phyloP scores from a whole-genome alignment of 2,888 invertebrate species.

The Drosophila niveifrons region DNA sequence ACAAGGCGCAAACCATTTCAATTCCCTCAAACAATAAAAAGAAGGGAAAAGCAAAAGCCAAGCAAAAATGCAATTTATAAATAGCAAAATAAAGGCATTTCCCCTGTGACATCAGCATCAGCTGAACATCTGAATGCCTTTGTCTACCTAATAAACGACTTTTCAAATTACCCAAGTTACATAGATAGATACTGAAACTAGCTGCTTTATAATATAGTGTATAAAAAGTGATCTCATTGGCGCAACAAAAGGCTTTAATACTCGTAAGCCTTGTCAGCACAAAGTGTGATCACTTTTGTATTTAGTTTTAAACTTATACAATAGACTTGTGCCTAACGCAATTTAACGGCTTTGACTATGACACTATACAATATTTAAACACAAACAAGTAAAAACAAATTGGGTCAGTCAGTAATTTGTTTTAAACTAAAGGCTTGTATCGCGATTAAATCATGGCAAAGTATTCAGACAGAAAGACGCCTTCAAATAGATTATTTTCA shows the following conservation, averaged over 20 bases:
- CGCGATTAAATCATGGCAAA: not conserved
- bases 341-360: conserved; percentile 17
- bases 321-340: conserved; percentile 60
- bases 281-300: conserved; percentile 59
- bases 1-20: conserved; percentile 29
- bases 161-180: conserved; percentile 41
- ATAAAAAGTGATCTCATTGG: conserved; percentile 78
- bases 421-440: not conserved
- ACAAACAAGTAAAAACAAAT: conserved; percentile 13
- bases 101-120: conserved; percentile 74
- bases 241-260: conserved; percentile 61
- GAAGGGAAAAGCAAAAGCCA: conserved; percentile 26
- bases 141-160: conserved; percentile 58
- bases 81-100: conserved; percentile 75
- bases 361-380: conserved; percentile 8
- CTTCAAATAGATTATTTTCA: not conserved
- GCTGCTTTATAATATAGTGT: conserved; percentile 47
- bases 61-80: conserved; percentile 69
- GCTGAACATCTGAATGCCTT: conserved; percentile 43
- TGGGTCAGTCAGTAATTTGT: conserved; percentile 17
- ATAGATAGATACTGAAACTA: conserved; percentile 24
- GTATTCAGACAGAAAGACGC: not conserved
- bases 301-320: conserved; percentile 39
- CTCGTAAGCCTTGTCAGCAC: conserved; percentile 61
- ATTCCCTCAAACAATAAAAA: conserved; percentile 31